Evolutionary conservation across 2,113 vertebrate genomes (phyloP).

Genomic region (Dromaius novaehollandiae): DNA sequence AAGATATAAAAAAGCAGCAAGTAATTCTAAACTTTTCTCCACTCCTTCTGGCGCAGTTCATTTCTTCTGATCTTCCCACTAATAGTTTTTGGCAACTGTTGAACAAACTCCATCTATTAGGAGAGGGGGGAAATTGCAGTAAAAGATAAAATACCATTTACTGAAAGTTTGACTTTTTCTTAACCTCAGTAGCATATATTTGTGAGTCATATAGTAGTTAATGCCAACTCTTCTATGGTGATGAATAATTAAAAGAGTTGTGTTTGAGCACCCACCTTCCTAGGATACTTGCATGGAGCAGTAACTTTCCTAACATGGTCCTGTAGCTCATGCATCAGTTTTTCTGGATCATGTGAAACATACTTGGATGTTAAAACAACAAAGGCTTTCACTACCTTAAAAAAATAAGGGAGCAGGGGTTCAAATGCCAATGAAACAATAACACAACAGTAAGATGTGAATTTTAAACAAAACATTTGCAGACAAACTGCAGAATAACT

Average conservation of each 20-base stretch:
- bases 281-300: slow-evolving; percentile 86
- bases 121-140: background rate
- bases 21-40: slow-evolving; percentile 54
- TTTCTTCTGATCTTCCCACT: slow-evolving; percentile 84
- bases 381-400: slow-evolving; percentile 85
- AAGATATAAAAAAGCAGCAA: background rate
- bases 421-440: background rate
- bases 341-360: slow-evolving; percentile 60
- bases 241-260: background rate
- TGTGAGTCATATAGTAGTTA: background rate
- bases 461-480: background rate
- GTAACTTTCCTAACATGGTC: slow-evolving; percentile 82
- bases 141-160: background rate
- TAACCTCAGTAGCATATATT: background rate
- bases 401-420: background rate
- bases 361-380: slow-evolving; percentile 78
- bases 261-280: slow-evolving; percentile 73
- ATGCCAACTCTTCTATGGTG: background rate
- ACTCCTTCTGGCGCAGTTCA: slow-evolving; percentile 79
- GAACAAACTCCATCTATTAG: slow-evolving; percentile 84
- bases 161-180: background rate
- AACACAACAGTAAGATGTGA: background rate
- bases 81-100: slow-evolving; percentile 82
- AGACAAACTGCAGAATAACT: background rate
- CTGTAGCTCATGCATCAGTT: slow-evolving; percentile 77